Evolutionary conservation across 2,113 vertebrate species (phyloP), one percentile per base, ranked within the genome.

Genomic region (Argyrosomus japonicus): DNA sequence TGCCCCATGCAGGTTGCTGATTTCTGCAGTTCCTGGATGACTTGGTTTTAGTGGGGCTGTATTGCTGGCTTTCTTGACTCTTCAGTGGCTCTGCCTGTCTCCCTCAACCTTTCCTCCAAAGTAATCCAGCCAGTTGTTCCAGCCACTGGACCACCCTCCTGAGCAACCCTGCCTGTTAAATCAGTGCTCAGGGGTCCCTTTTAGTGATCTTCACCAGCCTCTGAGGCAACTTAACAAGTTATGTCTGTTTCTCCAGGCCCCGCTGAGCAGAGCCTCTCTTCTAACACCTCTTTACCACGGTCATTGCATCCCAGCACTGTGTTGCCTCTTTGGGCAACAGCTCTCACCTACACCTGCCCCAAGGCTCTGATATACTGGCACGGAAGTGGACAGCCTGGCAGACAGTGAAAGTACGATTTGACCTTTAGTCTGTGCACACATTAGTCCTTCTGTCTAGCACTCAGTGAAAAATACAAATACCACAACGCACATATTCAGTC

Each of bases 191-290:
- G 10, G 19, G 9, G 40, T 70, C 40, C 50, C n/a, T 18, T n/a
- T 58, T 0, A 65, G 45, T 56, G 19, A 29, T 56, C 64, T n/a
- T 51, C 67, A 57, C 50, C 73, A 15, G 43, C 29, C 13, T 43
- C 47, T 27, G 67, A 56, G 68, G 74, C n/a, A 2, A 27, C 40
- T 36, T 75, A 45, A 85, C 61, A 79, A 67, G 51, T 14, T 40
- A 15, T 58, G 18, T 14, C 40, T 29, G 17, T 51, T 75, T 70
- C 71, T 64, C 12, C 40, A 11, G 63, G 57, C 60, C 53, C 67
- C 25, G 23, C n/a, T 51, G 50, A 68, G 53, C 48, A 62, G 62
- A 81, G 19, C 32, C 7, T 60, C 21, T 69, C 50, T 53, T 58
- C 50, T 68, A 23, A 68, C 68, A 23, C 63, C 40, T 73, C 48